Percentiles rank a stretch among this genome's conserved stretches.
Conservation (phyloP, 2,888 invertebrate species). For the Drosophila nr. fundita region DNA sequence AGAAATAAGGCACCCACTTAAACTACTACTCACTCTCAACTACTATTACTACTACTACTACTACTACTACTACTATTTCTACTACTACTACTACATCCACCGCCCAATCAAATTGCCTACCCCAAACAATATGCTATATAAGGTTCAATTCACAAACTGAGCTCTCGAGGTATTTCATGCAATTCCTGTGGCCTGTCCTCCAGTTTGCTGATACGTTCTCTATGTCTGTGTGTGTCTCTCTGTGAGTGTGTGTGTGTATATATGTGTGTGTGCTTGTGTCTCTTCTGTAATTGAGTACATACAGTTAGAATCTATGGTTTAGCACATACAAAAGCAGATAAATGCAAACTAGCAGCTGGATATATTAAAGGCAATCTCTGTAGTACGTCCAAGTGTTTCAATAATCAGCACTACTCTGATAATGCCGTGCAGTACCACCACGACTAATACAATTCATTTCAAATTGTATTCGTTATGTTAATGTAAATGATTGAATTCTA, state of each 20-base stretch:
- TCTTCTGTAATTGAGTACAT: neutral
- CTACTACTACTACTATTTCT: constrained; percentile 9
- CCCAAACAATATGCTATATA: constrained; percentile 32
- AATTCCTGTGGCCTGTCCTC: constrained; percentile 46
- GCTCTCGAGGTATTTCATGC: constrained; percentile 64
- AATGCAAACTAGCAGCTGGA: constrained; percentile 48
- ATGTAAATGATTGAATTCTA: too few species aligned
- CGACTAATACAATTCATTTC: neutral
- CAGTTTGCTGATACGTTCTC: constrained; percentile 27
- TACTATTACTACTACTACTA: constrained; percentile 15
- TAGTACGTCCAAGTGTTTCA: constrained; percentile 21
- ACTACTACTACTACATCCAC: constrained; percentile 33
- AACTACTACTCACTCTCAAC: constrained; percentile 40
- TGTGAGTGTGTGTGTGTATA: constrained; percentile 14
- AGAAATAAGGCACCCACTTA: constrained; percentile 57
- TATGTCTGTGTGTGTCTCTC: constrained; percentile 24
- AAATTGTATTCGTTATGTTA: neutral
- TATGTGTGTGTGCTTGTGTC: constrained; percentile 15
- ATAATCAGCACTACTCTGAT: neutral
- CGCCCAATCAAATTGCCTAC: constrained; percentile 34
- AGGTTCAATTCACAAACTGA: constrained; percentile 41
- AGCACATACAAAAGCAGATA: neutral
- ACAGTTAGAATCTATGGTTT: neutral
- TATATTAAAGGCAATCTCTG: constrained; percentile 66
- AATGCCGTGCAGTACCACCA: neutral